These are phyloP conservation scores for Serripes groenlandicus DNA, from an alignment of 2,888 invertebrate genomes.

Conservation along the genomic window DNA sequence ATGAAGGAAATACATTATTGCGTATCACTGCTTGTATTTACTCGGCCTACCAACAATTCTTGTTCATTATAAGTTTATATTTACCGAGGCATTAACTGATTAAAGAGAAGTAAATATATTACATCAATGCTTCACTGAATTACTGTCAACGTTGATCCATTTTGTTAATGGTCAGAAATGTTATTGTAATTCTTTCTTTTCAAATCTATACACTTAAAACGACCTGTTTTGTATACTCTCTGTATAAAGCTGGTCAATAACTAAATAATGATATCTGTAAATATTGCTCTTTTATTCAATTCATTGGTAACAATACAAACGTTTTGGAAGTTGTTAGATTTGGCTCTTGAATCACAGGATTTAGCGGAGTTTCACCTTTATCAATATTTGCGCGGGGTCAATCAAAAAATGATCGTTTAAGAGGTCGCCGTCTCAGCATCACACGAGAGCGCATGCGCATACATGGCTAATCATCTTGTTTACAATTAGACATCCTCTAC, in stretches of 20 bases:
- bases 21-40: slow-evolving; percentile 30
- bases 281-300: slow-evolving; percentile 10
- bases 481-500: no score
- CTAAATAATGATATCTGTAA: slow-evolving; percentile 38
- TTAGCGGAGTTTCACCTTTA: slow-evolving; percentile 30
- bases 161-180: slow-evolving; percentile 25
- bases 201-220: slow-evolving; percentile 11
- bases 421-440: no score
- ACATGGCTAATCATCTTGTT: no score
- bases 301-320: slow-evolving; percentile 12
- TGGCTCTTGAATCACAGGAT: slow-evolving; percentile 24
- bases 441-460: no score
- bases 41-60: neutral
- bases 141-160: slow-evolving; percentile 12
- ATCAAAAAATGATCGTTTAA: no score
- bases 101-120: slow-evolving; percentile 52
- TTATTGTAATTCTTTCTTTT: slow-evolving; percentile 25
- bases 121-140: slow-evolving; percentile 45
- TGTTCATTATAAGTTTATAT: slow-evolving; percentile 34
- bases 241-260: slow-evolving; percentile 29
- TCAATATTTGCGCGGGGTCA: slow-evolving; percentile 64
- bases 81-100: slow-evolving; percentile 60
- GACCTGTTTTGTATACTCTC: slow-evolving; percentile 17
- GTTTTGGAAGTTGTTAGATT: slow-evolving; percentile 37
- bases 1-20: neutral